phyloP scores from a whole-genome alignment of 2,797 vertebrate species.

The Threskiornis aethiopicus region DNA sequence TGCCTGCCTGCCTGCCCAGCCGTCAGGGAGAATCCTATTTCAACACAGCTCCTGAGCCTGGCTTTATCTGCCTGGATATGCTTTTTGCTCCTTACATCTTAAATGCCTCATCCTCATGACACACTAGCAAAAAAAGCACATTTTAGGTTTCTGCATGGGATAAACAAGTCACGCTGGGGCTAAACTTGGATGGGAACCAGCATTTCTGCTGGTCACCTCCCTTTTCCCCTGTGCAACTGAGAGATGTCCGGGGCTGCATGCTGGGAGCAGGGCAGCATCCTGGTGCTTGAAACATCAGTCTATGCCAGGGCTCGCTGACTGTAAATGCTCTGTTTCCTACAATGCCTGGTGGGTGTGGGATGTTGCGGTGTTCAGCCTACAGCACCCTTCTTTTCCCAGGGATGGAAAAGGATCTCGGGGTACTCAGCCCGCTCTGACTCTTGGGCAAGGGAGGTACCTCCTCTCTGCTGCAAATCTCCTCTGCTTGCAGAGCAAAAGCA shows the following conservation, averaged over 20 bases:
- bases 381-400: background rate
- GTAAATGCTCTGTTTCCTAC: background rate
- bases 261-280: background rate
- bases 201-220: background rate
- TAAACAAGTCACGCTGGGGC: background rate
- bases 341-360: background rate
- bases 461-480: too few relatives aligned
- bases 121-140: rapidly evolving
- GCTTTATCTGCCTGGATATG: background rate
- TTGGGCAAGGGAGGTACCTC: background rate
- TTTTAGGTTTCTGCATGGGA: background rate
- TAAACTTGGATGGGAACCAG: background rate
- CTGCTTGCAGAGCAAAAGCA: background rate
- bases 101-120: background rate
- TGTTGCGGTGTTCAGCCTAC: background rate
- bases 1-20: background rate
- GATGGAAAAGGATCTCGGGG: background rate
- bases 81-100: background rate
- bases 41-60: background rate
- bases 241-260: too few relatives aligned
- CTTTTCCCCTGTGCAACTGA: background rate
- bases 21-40: rapidly evolving
- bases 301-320: rapidly evolving
- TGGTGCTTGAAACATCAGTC: rapidly evolving
- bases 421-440: background rate